Percentiles rank a stretch among this genome's conserved stretches.
Evolutionary conservation across 2,888 invertebrate species (phyloP).

Genomic region (Drosophila limbata): DNA sequence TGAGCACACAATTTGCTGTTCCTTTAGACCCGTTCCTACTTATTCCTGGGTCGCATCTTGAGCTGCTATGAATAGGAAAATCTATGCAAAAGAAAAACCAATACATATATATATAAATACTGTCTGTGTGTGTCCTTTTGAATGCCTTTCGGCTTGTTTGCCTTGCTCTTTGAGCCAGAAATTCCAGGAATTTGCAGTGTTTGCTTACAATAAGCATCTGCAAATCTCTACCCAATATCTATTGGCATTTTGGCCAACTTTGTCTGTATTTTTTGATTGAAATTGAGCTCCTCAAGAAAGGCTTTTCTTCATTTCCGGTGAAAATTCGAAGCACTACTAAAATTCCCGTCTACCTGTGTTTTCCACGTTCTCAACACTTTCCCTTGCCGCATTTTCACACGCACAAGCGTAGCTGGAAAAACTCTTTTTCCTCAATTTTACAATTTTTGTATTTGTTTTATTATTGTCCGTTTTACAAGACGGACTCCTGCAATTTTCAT

Average conservation of each 20-base stretch:
- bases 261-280: conserved; percentile 29
- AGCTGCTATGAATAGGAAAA: conserved; percentile 11
- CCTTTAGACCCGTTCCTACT: conserved; percentile 4
- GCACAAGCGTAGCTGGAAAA: conserved; percentile 26
- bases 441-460: conserved; percentile 28
- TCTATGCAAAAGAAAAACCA: conserved; percentile 15
- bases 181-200: conserved; percentile 51
- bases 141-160: conserved; percentile 28
- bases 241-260: conserved; percentile 16
- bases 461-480: conserved; percentile 17
- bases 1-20: conserved; percentile 30
- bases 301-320: conserved; percentile 11
- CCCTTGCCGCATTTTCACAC: conserved; percentile 47
- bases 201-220: conserved; percentile 56
- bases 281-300: conserved; percentile 19
- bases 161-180: conserved; percentile 26
- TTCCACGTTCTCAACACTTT: conserved; percentile 17
- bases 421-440: conserved; percentile 28
- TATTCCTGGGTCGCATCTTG: conserved; percentile 22
- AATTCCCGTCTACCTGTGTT: conserved; percentile 32
- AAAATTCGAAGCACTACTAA: conserved; percentile 7
- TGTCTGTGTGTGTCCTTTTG: conserved; percentile 46
- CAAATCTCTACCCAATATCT: conserved; percentile 15
- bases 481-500: conserved; percentile 24
- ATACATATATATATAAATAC: neutral